Base-by-base conservation (phyloP, 1,140 invertebrate species). In the Forficula auricularia region DNA sequence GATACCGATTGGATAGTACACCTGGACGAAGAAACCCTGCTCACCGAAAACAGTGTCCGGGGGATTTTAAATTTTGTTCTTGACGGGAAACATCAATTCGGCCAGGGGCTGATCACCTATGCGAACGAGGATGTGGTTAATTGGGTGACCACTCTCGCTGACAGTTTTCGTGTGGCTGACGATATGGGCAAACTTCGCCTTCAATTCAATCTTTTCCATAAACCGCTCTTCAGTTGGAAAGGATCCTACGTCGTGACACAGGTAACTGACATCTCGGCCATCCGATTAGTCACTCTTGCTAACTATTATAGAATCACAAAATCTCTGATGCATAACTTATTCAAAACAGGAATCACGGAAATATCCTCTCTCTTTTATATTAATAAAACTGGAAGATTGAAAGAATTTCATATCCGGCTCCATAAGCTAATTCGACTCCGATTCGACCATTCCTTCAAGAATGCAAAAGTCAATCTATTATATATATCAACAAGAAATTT, bases 1-100 rank as follows among this genome's bases (percentile, higher is more conserved):
- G 88, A 94, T 53, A 78, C 73, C 48, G 92, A 97, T 59, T 98
- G 90, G 90, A 85, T 98, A 53, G 89, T 98, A 2, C 94, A 98
- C 66, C 66, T 98, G 13, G 94, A 98, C 59, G 94, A 98, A 65
- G 94, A 98, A 62, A 97, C 94, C 0, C 59, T 98, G 20, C 64
- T 98, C 1, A 97, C 92, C 3, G 85, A 90, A 55, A 90, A 94
- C 59, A 82, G 85, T 15, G 73, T 87, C 39, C 66, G 76, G 30
- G 94, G 94, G 9, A 89, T 98, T 51, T 63, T 98, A 12, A 98
- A 98, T 57, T 98, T 98, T 72, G 85, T 94, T 15, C 65, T 82
- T 34, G 86, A 95, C 64, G 91, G 90, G 0, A 89, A 86, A 60
- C 83, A 95, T 65, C 80, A 89, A 45, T 96, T 98, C 67, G 94